Percentiles rank a stretch among this genome's conserved stretches.
Conservation (phyloP, 2,113 vertebrate species). For the Gadus macrocephalus region DNA sequence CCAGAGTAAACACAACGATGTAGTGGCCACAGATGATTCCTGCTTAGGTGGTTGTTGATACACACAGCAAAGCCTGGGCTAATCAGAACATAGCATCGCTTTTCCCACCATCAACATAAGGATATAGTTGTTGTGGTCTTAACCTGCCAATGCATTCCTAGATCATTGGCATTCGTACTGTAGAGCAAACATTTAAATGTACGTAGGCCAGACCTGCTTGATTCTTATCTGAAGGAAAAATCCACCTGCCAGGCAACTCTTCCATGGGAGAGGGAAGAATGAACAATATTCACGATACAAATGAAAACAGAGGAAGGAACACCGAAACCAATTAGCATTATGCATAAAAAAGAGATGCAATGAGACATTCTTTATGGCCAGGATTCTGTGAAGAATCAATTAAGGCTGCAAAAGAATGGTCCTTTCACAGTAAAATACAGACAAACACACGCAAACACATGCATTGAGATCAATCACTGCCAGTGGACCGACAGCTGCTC, state of each 20-base stretch:
- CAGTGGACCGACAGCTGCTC: not conserved
- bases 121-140: slow-evolving; percentile 21
- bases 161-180: not conserved
- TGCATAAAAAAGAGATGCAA: no score
- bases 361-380: no score
- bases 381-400: no score
- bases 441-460: slow-evolving; percentile 8
- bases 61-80: slow-evolving; percentile 29
- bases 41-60: slow-evolving; percentile 60
- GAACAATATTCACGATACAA: no score
- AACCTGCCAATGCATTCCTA: not conserved
- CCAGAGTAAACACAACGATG: slow-evolving; percentile 44
- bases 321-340: slow-evolving; percentile 26
- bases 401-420: no score
- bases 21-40: slow-evolving; percentile 30
- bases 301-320: slow-evolving; percentile 13
- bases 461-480: slow-evolving; percentile 13
- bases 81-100: slow-evolving; percentile 27
- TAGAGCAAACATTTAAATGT: slow-evolving; percentile 20
- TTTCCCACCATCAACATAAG: slow-evolving; percentile 35
- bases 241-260: no score
- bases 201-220: slow-evolving; percentile 2
- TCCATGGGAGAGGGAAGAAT: no score
- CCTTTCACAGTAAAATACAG: not conserved
- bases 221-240: slow-evolving; percentile 25